Evolutionary conservation across 2,888 invertebrate genomes (phyloP).

Genomic region (Neocrepidodera transversa): DNA sequence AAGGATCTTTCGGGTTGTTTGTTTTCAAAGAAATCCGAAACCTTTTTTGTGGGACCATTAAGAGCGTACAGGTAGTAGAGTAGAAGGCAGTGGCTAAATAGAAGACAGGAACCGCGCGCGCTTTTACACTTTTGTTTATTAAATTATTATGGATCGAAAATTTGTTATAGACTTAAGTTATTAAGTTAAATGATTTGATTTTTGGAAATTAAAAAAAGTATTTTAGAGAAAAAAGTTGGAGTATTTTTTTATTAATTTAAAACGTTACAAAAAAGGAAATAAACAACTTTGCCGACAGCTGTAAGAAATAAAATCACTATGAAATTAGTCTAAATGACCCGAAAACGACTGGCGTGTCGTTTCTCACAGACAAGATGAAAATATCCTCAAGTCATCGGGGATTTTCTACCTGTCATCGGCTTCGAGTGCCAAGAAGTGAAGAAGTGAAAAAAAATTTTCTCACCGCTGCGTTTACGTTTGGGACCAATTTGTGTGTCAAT

Average conservation of each 20-base stretch:
- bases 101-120: background rate
- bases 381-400: slow-evolving; percentile 40
- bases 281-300: slow-evolving; percentile 15
- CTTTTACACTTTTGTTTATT: slow-evolving; percentile 4
- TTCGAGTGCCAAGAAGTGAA: slow-evolving; percentile 15
- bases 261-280: background rate
- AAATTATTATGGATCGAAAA: slow-evolving; percentile 12
- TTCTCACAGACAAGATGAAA: slow-evolving; percentile 32
- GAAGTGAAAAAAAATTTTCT: slow-evolving; percentile 7
- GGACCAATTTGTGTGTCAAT: slow-evolving; percentile 10
- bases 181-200: too few relatives aligned
- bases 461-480: background rate
- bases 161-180: slow-evolving; percentile 3
- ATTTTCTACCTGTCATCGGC: slow-evolving; percentile 45
- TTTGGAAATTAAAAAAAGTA: too few relatives aligned
- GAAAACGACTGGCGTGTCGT: slow-evolving; percentile 9
- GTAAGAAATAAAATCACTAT: slow-evolving; percentile 26
- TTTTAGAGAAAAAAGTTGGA: too few relatives aligned
- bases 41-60: slow-evolving; percentile 24
- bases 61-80: slow-evolving; percentile 24
- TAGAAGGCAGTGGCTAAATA: background rate
- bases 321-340: slow-evolving; percentile 9
- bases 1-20: slow-evolving; percentile 35
- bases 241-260: too few relatives aligned
- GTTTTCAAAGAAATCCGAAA: slow-evolving; percentile 38